Conservation (phyloP, 2,797 vertebrate species). For the Enteromius radiatus region DNA sequence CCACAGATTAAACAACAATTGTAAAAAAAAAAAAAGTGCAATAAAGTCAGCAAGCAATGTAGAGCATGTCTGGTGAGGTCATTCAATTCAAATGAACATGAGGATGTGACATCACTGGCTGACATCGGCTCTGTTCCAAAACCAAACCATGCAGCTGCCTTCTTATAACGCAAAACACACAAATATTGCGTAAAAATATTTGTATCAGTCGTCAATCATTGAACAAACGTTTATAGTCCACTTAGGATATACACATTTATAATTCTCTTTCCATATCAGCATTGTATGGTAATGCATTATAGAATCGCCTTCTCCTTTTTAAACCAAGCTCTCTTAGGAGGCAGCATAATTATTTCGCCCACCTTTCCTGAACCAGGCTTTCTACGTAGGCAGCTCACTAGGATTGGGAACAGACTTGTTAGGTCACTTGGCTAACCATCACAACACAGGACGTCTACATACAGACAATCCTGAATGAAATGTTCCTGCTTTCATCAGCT, state of each 20-base stretch:
- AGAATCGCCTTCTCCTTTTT: neutral
- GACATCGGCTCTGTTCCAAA: slow-evolving; percentile 13
- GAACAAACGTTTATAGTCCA: no score
- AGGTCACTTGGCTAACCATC: slow-evolving; percentile 2
- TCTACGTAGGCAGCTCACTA: slow-evolving; percentile 25
- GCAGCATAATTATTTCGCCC: neutral
- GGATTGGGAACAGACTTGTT: slow-evolving; percentile 3
- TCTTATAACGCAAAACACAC: neutral
- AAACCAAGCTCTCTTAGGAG: neutral
- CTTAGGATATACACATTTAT: neutral
- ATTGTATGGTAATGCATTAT: neutral
- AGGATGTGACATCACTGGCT: slow-evolving; percentile 25
- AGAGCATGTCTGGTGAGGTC: slow-evolving; percentile 3
- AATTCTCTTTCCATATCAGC: neutral
- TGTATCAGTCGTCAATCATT: no score
- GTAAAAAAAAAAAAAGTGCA: neutral
- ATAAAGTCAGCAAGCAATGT: slow-evolving; percentile 23
- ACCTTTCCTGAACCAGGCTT: neutral
- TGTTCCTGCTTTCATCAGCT: neutral
- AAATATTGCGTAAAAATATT: neutral
- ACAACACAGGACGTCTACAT: neutral
- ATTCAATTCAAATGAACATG: slow-evolving; percentile 20
- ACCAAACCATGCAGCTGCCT: neutral
- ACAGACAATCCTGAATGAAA: neutral
- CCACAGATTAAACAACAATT: slow-evolving; percentile 1